Evolutionary conservation across 2,113 vertebrate species (phyloP), one percentile per base, ranked within the genome.

Genomic region (Nesoenas mayeri): DNA sequence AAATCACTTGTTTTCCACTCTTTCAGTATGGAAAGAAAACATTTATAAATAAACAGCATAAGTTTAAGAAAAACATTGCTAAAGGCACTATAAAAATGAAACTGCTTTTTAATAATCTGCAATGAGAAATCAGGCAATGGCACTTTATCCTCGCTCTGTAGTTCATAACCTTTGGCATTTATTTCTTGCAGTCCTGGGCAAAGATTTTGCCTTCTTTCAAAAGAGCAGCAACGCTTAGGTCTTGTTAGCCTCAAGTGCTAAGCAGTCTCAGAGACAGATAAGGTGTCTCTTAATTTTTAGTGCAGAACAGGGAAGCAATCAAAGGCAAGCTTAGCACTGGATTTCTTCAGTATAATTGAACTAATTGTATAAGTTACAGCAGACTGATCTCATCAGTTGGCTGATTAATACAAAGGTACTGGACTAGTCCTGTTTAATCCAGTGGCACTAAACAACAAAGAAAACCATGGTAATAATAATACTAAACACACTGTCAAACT

Each of bases 1-100:
- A 88, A 94, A 91, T 14, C 40, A 75, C 12, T 93, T 67, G 42
- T 54, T 92, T 94, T 89, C 79, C 53, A 65, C 36, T 19, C 50
- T 73, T 86, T 80, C 48, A 57, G 25, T 38, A 54, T 61, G 48
- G 40, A 81, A 95, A 61, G 10, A 85, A 58, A 61, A n/a, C 19
- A 38, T 24, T 51, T 90, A 36, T 44, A 90, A 92, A 74, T 74
- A 70, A 72, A 54, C 6, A n/a, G 15, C 6, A 5, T 26, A 36
- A 24, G 12, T 79, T 82, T 5, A 44, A 88, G 47, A 62, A 73
- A 60, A 26, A 0, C 5, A 53, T 56, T 60, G 9, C 31, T 91
- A 74, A 88, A 81, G 10, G 7, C 34, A 67, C 62, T 87, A 44
- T 47, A 16, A 38, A 34, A 51, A 29, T 5, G 42, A 42, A 31